Evolutionary conservation across 2,113 vertebrate genomes (phyloP).

Genomic region (Crotalus viridis): DNA sequence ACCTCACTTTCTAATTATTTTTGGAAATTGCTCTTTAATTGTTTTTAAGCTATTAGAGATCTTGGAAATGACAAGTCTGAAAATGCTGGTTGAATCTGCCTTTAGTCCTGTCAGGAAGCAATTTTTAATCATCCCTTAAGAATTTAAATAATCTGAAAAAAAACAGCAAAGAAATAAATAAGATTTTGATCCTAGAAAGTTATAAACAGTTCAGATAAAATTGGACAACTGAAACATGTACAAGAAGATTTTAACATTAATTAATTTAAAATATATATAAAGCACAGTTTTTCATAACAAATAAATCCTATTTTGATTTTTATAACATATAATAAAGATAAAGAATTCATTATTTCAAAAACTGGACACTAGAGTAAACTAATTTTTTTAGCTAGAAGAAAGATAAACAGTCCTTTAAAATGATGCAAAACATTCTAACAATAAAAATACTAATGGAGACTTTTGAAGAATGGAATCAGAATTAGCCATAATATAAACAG

Average conservation of each 20-base stretch:
- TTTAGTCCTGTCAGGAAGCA: neutral
- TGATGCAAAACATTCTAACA: neutral
- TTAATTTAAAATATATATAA: neutral
- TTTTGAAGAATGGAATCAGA: neutral
- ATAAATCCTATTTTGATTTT: neutral
- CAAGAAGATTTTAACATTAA: neutral
- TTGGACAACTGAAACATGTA: neutral
- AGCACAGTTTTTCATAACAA: neutral
- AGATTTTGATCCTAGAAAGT: neutral
- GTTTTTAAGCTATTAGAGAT: neutral
- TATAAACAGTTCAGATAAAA: neutral
- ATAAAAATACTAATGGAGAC: neutral
- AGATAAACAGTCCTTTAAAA: neutral
- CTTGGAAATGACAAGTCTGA: neutral
- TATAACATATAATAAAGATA: neutral
- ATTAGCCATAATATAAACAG: neutral
- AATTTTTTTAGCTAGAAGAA: neutral
- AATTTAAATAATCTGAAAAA: neutral
- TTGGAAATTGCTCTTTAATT: neutral
- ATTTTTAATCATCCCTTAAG: neutral
- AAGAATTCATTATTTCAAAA: neutral
- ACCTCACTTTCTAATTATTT: neutral
- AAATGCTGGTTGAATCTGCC: neutral
- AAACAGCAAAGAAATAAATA: neutral
- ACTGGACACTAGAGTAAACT: neutral